Base-by-base conservation (phyloP, 2,797 vertebrate genomes). In the Moxostoma hubbsi region DNA sequence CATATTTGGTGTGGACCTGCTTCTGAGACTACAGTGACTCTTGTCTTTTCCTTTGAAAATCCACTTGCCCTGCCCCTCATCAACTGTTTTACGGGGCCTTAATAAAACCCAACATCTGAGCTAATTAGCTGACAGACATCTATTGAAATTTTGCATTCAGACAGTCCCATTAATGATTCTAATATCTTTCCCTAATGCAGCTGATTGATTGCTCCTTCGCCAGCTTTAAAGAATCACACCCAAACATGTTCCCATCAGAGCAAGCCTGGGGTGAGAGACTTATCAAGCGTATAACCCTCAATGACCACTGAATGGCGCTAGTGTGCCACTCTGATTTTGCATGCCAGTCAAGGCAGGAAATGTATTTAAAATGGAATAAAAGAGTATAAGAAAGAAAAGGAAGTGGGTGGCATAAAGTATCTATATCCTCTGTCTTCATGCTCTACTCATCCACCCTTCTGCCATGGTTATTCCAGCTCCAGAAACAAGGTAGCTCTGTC, bases 401-500 rank as follows among this genome's bases (percentile, higher is more conserved):
- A 59, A 64, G 70, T 64, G 76, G 64, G 76, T 12, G 76, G 72
- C 36, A 43, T 62, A 47, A 67, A 58, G 62, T 55, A 73, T 76
- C 24, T 49, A 55, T 67, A 69, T 70, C 62, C 86, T 78, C 87
- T 88, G 88, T 87, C 84, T 84, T 78, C 49, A 58, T 84, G 64
- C 47, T 74, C 86, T 85, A 67, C 77, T 7, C 87, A 82, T 80
- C 83, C 87, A 85, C 80, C 85, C 66, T 82, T 89, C 84, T 90
- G 88, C 59, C 73, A 45, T 71, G 66, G 36, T 36, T 36, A 36
- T 36, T 36, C 36, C 36, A 36, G 36, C 36, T 36, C 36, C 36
- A 36, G 36, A 36, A 36, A 49, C 86, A 88, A 90, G 88, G 88
- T 89, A 89, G 87, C 84, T 88, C 83, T 54, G 45, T 88, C 84